Evolutionary conservation across 2,888 invertebrate species (phyloP).

Genomic region (Cancer borealis): DNA sequence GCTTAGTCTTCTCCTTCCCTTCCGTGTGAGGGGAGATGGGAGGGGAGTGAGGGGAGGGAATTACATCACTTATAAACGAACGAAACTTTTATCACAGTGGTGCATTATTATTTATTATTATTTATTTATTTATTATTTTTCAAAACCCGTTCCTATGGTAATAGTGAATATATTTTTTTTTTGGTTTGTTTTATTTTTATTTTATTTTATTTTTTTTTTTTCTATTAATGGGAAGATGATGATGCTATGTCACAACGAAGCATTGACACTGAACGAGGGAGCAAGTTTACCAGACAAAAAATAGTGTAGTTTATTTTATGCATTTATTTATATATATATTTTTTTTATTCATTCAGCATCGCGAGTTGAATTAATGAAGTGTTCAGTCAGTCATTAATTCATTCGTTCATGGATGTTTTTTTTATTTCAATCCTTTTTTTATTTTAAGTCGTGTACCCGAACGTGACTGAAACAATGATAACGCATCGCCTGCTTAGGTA

Average conservation of each 20-base stretch:
- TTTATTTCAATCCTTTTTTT: background rate
- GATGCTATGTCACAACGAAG: background rate
- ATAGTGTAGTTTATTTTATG: background rate
- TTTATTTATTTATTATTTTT: background rate
- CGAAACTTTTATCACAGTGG: background rate
- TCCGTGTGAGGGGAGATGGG: background rate
- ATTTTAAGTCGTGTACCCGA: background rate
- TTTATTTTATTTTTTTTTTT: background rate
- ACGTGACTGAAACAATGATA: slow-evolving; percentile 22
- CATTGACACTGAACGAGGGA: background rate
- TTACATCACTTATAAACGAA: background rate
- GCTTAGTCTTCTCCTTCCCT: background rate
- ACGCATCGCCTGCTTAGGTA: slow-evolving; percentile 3
- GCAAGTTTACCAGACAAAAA: background rate
- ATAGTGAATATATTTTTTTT: background rate
- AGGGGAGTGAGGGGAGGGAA: slow-evolving; percentile 3
- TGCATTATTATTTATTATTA: background rate
- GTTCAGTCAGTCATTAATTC: slow-evolving; percentile 13
- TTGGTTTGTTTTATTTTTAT: background rate
- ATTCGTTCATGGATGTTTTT: background rate
- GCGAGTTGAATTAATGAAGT: slow-evolving; percentile 3
- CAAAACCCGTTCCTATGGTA: no score
- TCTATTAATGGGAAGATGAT: background rate
- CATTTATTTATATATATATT: background rate
- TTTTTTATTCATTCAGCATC: background rate